Evolutionary conservation across 2,797 vertebrate genomes (phyloP), one percentile per base, ranked within the genome.

Genomic region (Antennarius maculatus): DNA sequence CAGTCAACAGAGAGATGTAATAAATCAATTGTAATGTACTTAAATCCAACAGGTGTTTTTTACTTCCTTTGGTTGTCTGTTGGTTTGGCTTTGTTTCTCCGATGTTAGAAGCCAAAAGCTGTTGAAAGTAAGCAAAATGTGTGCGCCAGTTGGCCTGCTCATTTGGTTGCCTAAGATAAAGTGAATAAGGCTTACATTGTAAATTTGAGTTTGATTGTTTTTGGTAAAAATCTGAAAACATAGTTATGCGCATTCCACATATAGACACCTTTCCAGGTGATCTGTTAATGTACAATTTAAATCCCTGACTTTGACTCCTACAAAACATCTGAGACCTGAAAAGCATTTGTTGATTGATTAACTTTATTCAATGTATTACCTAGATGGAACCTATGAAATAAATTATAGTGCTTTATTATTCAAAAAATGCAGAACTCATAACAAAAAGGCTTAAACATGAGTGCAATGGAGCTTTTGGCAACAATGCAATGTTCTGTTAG

Each of bases 401-500:
- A 69, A 60, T 62, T n/a, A 17, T 6, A 41, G 27, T 55, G 2
- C 66, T 54, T 61, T 61, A 61, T 68, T 61, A 55, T 76, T 59
- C 53, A 34, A 16, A 65, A 75, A 67, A 66, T 27, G 31, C 18
- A 45, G 51, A 43, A 17, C 48, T 51, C 37, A 53, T 67, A 66
- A 76, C 50, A 55, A 59, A 77, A 80, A 56, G 53, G 70, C 46
- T 79, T 79, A 34, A 57, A 76, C 52, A 60, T 60, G 71, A 73
- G 83, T 75, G 61, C 55, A 73, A 68, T 66, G 3, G 37, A 70
- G 39, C 45, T 42, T 74, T 86, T 79, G 72, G 74, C 85, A 83
- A 78, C 73, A 14, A 43, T 50, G 88, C 95, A 89, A 93, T 90
- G 92, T 88, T 71, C 86, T 80, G 70, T 80, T 86, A 86, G 88